These are phyloP conservation scores for Rachycentron canadum DNA, from an alignment of 2,797 vertebrate genomes.

Conservation along the genomic window DNA sequence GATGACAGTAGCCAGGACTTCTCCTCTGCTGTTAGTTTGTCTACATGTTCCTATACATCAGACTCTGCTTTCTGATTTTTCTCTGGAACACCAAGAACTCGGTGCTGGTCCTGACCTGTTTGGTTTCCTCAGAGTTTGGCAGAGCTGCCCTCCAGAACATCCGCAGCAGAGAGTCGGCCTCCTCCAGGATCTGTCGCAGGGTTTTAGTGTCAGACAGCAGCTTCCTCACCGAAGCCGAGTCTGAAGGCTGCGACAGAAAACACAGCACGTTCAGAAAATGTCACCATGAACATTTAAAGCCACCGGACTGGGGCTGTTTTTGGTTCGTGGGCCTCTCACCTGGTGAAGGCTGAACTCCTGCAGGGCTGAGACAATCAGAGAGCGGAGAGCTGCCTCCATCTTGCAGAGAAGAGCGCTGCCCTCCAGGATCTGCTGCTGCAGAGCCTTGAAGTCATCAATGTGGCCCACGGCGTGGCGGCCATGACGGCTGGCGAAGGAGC, in stretches of 20 bases:
- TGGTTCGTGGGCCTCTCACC: conserved; percentile 73
- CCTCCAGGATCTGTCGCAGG: conserved; percentile 85
- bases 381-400: conserved; percentile 78
- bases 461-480: conserved; percentile 82
- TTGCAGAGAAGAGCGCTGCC: conserved; percentile 81
- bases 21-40: background rate
- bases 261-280: background rate
- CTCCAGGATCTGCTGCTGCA: conserved; percentile 88
- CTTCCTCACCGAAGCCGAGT: conserved; percentile 59
- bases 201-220: conserved; percentile 80
- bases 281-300: no score
- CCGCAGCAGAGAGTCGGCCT: conserved; percentile 84
- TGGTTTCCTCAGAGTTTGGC: conserved; percentile 60
- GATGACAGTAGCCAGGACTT: background rate
- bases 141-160: conserved; percentile 88
- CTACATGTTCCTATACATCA: background rate
- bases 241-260: conserved; percentile 71
- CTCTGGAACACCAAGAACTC: background rate
- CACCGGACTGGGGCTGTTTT: background rate
- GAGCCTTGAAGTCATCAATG: conserved; percentile 85
- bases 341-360: conserved; percentile 72
- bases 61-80: background rate
- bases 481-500: conserved; percentile 70
- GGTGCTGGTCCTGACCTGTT: conserved; percentile 71
- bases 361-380: conserved; percentile 42